phyloP scores from a whole-genome alignment of 2,113 vertebrate genomes.

The Isurus oxyrinchus region DNA sequence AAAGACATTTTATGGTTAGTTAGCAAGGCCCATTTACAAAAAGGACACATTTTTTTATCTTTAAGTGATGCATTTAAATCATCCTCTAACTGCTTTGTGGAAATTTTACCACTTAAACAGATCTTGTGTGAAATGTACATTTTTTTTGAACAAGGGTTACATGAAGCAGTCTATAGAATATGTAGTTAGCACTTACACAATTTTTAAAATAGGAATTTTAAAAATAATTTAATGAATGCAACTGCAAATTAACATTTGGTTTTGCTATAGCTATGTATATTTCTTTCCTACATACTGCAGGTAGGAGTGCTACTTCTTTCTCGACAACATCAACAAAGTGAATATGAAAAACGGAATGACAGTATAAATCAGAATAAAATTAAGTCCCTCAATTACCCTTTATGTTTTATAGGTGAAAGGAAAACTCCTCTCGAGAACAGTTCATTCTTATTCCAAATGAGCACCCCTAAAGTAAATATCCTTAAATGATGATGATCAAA shows the following conservation, averaged over 20 bases:
- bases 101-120: background rate
- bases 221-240: background rate
- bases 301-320: background rate
- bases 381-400: background rate
- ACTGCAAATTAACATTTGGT: background rate
- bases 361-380: background rate
- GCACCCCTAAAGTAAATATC: background rate
- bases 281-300: background rate
- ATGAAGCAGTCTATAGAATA: background rate
- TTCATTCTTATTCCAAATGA: background rate
- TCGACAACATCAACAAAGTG: background rate
- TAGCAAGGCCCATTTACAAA: background rate
- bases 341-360: background rate
- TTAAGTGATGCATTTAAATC: background rate
- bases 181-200: background rate
- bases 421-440: background rate
- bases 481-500: background rate
- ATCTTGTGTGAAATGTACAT: background rate
- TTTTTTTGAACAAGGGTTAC: background rate
- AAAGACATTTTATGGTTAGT: background rate
- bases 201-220: background rate
- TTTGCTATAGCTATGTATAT: background rate
- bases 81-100: background rate
- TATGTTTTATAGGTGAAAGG: background rate
- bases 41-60: background rate